Evolutionary conservation across 35 echinoderm and acorn worm genomes (phyloP).

Genomic region (Holothuria glaberrima): DNA sequence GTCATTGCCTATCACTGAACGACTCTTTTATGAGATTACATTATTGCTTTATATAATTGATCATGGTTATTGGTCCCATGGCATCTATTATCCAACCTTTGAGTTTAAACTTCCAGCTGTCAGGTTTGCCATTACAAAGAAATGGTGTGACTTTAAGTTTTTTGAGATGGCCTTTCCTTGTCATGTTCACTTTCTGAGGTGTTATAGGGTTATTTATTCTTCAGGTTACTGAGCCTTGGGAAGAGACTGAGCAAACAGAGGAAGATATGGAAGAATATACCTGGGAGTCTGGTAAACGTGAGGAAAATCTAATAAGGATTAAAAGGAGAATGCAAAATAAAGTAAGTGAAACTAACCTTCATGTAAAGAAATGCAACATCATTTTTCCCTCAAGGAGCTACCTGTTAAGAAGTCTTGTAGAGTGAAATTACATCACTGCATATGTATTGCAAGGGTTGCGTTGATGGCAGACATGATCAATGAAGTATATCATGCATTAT

Average conservation of each 20-base stretch:
- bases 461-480: too few species aligned
- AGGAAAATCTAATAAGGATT: slow-evolving; percentile 21
- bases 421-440: not conserved
- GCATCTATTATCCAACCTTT: too few species aligned
- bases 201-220: not conserved
- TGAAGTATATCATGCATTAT: too few species aligned
- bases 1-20: too few species aligned
- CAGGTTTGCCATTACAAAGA: too few species aligned
- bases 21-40: too few species aligned
- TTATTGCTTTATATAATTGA: too few species aligned
- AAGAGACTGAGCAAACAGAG: slow-evolving; percentile 43
- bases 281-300: slow-evolving; percentile 44
- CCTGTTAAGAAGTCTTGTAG: not conserved
- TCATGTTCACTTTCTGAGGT: too few species aligned
- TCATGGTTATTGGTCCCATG: too few species aligned
- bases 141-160: too few species aligned
- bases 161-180: too few species aligned
- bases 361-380: not conserved
- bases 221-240: slow-evolving; percentile 61
- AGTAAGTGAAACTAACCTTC: not conserved
- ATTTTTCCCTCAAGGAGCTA: not conserved
- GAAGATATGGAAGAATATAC: slow-evolving; percentile 67
- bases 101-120: too few species aligned
- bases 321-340: slow-evolving; percentile 28
- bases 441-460: not conserved